Evolutionary conservation across 2,113 vertebrate species (phyloP), one percentile per base, ranked within the genome.

Genomic region (Eupsittula cactorum): DNA sequence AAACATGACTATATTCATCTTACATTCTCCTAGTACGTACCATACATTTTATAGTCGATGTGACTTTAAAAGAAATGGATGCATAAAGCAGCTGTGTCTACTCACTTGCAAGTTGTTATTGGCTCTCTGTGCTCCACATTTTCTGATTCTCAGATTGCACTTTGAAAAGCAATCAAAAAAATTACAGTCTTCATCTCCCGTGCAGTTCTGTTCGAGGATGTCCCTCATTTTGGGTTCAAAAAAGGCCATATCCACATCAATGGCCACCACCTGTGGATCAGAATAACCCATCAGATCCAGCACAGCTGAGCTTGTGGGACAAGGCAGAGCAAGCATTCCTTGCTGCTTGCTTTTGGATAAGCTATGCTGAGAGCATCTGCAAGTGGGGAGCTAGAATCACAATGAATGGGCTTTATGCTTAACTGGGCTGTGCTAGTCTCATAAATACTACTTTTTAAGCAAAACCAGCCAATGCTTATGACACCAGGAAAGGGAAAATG

Each of bases 201-300:
- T 99, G 98, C 99, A 99, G 93, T 99, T 99, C 96, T 99, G 99
- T 90, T 99, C 99, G 2, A 99, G 98, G 92, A 99, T 99, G 92
- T 99, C 99, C 78, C 97, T 98, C 99, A 99, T 99, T 98, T 99
- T 99, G 7, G 99, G 99, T 96, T 99, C 99, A 74, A 99, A 99
- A 97, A 99, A 99, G 49, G 99, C 99, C 99, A 99, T 99, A 98
- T 99, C 99, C 96, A 99, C 99, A 49, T 99, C 99, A 23, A 99
- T 99, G 39, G 99, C 99, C 49, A 99, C 99, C 69, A 99, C 99
- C 99, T 99, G 97, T 16, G 92, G 73, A 98, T 37, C 67, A 94
- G 92, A 95, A 50, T 76, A 95, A 87, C 20, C 37, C 31, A 18
- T 42, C 25, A 95, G 93, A 92, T 41, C 57, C 65, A 76, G 62